Evolutionary conservation across 2,797 vertebrate species (phyloP), one percentile per base, ranked within the genome.

Genomic region (Sternotherus odoratus): DNA sequence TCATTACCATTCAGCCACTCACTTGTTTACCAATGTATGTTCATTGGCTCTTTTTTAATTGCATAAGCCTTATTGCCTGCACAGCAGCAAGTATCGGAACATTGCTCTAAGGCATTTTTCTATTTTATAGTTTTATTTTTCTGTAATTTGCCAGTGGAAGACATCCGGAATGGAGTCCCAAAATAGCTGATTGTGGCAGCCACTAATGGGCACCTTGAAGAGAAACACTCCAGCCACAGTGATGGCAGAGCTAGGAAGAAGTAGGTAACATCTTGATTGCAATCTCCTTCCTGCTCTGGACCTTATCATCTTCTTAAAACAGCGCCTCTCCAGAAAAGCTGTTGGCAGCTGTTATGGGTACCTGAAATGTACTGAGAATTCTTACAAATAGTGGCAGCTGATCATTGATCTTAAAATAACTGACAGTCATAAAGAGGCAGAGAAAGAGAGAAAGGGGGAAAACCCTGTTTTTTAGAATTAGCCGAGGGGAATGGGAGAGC

Each of bases 91-190:
- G 66, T 39, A 63, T 87, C 83, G 77, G 51, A n/a, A 50, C 48
- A 26, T 23, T 48, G 33, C 88, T 87, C 92, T 75, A 51, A 13
- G 78, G 75, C 53, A 74, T 80, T 93, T 92, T 48, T 80, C 46
- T 36, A 77, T 91, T 93, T 93, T 53, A 21, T n/a, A 15, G 8
- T 36, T 88, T 92, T 87, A 15, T 83, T 93, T 85, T 9, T 84
- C 92, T 83, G 69, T 54, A 89, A 82, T 46, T 9, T 50, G 82
- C 50, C 50, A 92, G 43, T 10, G n/a, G 78, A 57, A 63, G 33
- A 17, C 53, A 48, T 84, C 92, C 50, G 72, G 85, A 90, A 83
- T 21, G 82, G 79, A 63, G 75, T 57, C 53, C 77, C 63, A 81
- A 63, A 86, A 84, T 16, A 90, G 39, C 49, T 91, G 63, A 66